These are phyloP conservation scores for Dascillus cervinus DNA, from an alignment of 2,888 invertebrate species.

Conservation along the genomic window DNA sequence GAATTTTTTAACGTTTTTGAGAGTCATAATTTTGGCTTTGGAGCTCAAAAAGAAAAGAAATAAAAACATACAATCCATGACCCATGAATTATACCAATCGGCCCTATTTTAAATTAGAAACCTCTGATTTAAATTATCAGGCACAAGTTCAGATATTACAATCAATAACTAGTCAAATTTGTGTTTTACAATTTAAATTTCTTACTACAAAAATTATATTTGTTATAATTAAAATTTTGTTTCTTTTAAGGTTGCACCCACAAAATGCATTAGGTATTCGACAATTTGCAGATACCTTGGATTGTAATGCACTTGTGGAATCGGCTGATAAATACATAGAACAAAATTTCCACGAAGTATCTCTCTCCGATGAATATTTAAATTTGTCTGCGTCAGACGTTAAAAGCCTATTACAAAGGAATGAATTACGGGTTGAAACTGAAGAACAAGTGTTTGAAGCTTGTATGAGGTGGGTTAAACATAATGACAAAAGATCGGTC, in stretches of 20 bases:
- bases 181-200: too few species aligned
- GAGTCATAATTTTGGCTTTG: too few species aligned
- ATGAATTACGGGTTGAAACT: constrained; percentile 66
- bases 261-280: constrained; percentile 74
- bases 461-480: constrained; percentile 72
- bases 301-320: constrained; percentile 60
- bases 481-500: constrained; percentile 51
- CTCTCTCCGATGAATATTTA: constrained; percentile 69
- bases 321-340: constrained; percentile 74
- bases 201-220: too few species aligned
- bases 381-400: constrained; percentile 55
- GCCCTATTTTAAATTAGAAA: too few species aligned
- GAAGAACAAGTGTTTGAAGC: constrained; percentile 84
- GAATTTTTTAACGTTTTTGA: too few species aligned
- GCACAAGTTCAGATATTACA: too few species aligned
- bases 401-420: constrained; percentile 60
- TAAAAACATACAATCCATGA: too few species aligned
- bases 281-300: constrained; percentile 71
- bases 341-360: constrained; percentile 70
- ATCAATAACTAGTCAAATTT: too few species aligned
- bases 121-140: too few species aligned
- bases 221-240: too few species aligned
- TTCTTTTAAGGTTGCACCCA: constrained; percentile 57
- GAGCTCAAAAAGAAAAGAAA: too few species aligned
- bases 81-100: too few species aligned